Evolutionary conservation across 2,113 vertebrate species (phyloP).

Genomic region (Odocoileus hemionus): DNA sequence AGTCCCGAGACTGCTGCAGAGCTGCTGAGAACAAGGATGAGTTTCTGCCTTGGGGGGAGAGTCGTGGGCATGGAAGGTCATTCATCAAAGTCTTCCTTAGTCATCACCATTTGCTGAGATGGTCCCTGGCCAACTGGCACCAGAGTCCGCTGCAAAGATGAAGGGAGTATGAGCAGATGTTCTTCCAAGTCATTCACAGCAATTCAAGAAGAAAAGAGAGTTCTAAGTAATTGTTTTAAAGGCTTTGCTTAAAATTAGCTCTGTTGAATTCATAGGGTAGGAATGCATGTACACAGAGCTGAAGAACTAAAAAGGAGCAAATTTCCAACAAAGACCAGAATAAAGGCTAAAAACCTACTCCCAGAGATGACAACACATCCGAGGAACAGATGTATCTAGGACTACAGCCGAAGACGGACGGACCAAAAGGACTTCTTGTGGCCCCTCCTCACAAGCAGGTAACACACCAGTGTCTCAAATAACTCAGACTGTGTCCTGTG

Average conservation of each 20-base stretch:
- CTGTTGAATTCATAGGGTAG: not conserved
- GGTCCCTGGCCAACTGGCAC: not conserved
- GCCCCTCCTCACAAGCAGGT: not conserved
- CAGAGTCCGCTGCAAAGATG: not conserved
- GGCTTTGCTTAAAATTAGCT: not conserved
- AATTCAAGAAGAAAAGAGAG: not conserved
- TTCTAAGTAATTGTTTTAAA: not conserved
- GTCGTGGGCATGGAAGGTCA: accelerated
- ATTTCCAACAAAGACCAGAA: not conserved
- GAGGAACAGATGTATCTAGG: not conserved
- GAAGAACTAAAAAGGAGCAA: not conserved
- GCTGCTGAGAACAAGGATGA: accelerated
- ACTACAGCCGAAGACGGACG: not conserved
- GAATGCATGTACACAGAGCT: not conserved
- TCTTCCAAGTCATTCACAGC: not conserved
- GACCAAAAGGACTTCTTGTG: not conserved
- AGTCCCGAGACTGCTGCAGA: not conserved
- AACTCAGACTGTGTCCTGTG: not conserved
- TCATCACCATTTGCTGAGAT: not conserved
- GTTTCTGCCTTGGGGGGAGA: not conserved
- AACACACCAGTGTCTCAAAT: not conserved
- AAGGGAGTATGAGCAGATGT: accelerated
- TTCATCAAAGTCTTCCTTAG: not conserved
- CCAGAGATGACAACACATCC: not conserved
- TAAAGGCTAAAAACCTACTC: not conserved